Base-by-base conservation (phyloP, 2,113 vertebrate species). In the Cricetomys ansorgei region DNA sequence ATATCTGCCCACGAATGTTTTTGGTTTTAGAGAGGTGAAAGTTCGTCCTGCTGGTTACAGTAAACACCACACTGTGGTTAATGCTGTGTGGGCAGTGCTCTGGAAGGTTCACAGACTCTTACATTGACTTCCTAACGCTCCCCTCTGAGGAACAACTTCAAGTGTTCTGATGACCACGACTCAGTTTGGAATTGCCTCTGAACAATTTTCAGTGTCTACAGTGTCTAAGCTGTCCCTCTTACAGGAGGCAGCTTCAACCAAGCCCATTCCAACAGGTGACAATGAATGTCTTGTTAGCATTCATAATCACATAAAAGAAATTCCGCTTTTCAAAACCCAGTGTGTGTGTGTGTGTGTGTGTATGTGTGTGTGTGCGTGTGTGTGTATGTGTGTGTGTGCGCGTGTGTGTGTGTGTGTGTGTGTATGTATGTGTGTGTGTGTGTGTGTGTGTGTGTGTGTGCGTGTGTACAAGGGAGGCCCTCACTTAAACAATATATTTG, bases 401-500 rank as follows among this genome's bases (percentile, higher is more conserved):
- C 19, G 23, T n/a, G 50, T 37, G 53, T 25, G 29, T 21, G 19
- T 7, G 45, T 13, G 27, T 50, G 31, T 34, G 45, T 77, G 48
- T 7, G 34, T n/a, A n/a, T 19, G 57, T 57, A 19, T 12, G 2
- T 65, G 64, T 37, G 65, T 77, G 29, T 17, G 31, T 16, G 17
- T 50, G 19, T 21, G 23, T n/a, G 50, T 37, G 53, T 25, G 29
- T 21, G 19, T 7, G 45, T 13, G 27, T 50, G 31, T 34, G 45
- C 53, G 48, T 7, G 34, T 67, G 31, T 69, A 64, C 8, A 16
- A 50, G 21, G 16, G n/a, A 17, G 81, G 21, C 23, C 23, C 6
- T 84, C 92, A 72, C 53, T 85, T 95, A 75, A 80, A 87, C 70
- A 92, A 92, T 55, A 76, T 64, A 8, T 40, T 65, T 95, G 92